phyloP scores from a whole-genome alignment of 1,140 invertebrate genomes.

The Cydia strobilella region DNA sequence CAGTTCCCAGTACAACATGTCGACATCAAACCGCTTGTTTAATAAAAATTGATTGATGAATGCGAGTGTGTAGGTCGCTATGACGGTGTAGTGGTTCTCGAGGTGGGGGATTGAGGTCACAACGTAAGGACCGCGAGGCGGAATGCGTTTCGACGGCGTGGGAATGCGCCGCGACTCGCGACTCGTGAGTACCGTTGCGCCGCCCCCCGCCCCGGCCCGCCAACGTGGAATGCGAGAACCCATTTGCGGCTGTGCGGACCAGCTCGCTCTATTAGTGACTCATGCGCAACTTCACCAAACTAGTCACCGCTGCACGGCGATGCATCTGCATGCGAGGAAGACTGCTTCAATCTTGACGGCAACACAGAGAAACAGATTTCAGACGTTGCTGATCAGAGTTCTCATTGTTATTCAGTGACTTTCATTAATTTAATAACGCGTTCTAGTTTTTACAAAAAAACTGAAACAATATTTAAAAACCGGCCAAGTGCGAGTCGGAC shows the following conservation, averaged over 20 bases:
- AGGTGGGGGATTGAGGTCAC: slow-evolving; percentile 59
- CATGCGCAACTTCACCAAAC: slow-evolving; percentile 55
- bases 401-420: no score
- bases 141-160: slow-evolving; percentile 66
- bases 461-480: neutral
- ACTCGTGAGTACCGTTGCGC: slow-evolving; percentile 76
- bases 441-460: neutral
- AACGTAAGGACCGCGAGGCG: slow-evolving; percentile 50
- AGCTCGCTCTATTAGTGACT: slow-evolving; percentile 66
- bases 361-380: neutral
- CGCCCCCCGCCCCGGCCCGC: slow-evolving; percentile 48
- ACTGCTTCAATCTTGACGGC: neutral
- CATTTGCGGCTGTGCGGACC: slow-evolving; percentile 66
- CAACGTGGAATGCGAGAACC: slow-evolving; percentile 73
- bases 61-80: slow-evolving; percentile 37
- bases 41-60: slow-evolving; percentile 44
- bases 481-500: no score
- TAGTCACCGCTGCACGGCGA: slow-evolving; percentile 33
- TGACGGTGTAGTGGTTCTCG: slow-evolving; percentile 33
- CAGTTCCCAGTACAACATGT: slow-evolving; percentile 26
- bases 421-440: no score
- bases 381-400: neutral
- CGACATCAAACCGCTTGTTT: slow-evolving; percentile 36
- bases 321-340: neutral
- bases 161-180: slow-evolving; percentile 73